Base-by-base conservation (phyloP, 2,113 vertebrate species). In the Phalacrocorax aristotelis region DNA sequence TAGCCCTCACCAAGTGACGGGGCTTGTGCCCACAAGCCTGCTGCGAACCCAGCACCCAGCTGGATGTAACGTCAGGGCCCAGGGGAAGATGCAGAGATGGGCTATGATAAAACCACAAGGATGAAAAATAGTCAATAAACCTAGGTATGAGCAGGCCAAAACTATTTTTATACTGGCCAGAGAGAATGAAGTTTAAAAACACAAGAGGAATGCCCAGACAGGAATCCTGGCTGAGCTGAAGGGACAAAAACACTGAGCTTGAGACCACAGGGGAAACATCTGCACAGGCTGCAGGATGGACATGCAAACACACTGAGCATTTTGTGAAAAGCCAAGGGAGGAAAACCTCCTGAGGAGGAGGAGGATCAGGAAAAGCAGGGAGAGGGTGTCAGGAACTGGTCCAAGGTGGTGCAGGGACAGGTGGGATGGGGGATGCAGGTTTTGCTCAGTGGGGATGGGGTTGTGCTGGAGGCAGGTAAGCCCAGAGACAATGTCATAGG, bases 231-330 rank as follows among this genome's bases (percentile, higher is more conserved):
- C 44, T 52, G 7, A 48, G 44, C 66, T 83, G 49, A 92, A 69
- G 52, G 62, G 32, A 76, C 34, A 48, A 42, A 77, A 94, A 20
- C 2, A 2, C 46, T 38, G 57, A 76, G 58, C 70, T 61, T 40
- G 83, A 83, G 38, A 34, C 13, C n/a, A 55, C 0, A 0, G 29
- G 15, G 11, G 29, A 79, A 83, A 34, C 0, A 1, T 32, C 26
- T 90, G 34, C 40, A 44, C 0, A 2, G 48, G 32, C 42, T 51
- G n/a, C 2, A 30, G 30, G 54, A 36, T 1, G 11, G 74, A 48
- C 57, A 55, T 3, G 36, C 30, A 58, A 61, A 87, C 36, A 89
- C 62, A 46, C 4, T 0, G 26, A 78, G 49, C 60, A 7, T 21
- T 84, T 46, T 36, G 68, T 42, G 66, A 80, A 64, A 62, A 11